phyloP scores from a whole-genome alignment of 2,113 vertebrate species.

The Caretta caretta region DNA sequence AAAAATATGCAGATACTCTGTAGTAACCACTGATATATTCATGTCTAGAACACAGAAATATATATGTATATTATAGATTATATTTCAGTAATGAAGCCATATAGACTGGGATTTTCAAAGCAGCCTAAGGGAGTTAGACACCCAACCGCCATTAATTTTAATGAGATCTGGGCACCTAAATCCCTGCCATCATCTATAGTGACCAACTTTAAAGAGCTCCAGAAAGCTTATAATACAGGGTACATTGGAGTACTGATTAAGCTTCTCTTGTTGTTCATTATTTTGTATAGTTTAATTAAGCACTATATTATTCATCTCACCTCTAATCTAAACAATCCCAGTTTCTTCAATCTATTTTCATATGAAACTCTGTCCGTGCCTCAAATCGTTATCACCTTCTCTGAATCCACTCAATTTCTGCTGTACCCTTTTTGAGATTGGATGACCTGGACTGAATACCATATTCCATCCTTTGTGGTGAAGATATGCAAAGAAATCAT shows the following conservation, averaged over 20 bases:
- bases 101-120: neutral
- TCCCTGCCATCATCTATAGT: neutral
- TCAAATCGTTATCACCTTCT: neutral
- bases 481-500: neutral
- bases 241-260: neutral
- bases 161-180: neutral
- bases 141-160: neutral
- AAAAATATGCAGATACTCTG: slow-evolving; percentile 90
- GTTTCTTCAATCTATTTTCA: neutral
- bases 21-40: slow-evolving; percentile 93
- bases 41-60: slow-evolving; percentile 77
- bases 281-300: neutral
- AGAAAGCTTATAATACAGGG: neutral
- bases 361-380: neutral
- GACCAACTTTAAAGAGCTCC: neutral
- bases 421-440: neutral
- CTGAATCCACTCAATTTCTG: neutral
- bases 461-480: neutral
- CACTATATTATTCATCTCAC: neutral
- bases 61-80: neutral
- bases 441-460: neutral
- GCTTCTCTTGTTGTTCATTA: neutral
- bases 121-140: neutral
- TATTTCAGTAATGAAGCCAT: neutral
- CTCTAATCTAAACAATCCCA: neutral